Evolutionary conservation across 2,888 invertebrate genomes (phyloP).

Genomic region (Notodonta ziczac): DNA sequence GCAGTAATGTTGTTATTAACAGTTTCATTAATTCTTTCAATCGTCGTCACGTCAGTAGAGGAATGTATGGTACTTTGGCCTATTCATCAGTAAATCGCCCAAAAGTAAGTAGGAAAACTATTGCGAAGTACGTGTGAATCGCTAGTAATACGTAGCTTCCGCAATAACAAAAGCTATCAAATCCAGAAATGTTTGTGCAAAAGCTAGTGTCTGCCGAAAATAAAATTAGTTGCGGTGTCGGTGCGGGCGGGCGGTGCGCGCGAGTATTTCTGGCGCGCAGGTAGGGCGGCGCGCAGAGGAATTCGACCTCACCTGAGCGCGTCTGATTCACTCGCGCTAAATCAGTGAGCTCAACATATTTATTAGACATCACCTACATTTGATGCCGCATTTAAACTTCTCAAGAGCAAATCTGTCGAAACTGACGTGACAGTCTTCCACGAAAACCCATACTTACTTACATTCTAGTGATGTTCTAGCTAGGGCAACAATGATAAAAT

Average conservation of each 20-base stretch:
- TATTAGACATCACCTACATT: slow-evolving; percentile 62
- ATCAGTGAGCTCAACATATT: slow-evolving; percentile 74
- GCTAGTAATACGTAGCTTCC: slow-evolving; percentile 23
- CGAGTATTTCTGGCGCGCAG: slow-evolving; percentile 81
- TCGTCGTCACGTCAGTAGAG: no score
- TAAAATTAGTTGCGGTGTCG: slow-evolving; percentile 55
- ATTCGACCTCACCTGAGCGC: slow-evolving; percentile 82
- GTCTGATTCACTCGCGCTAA: slow-evolving; percentile 80
- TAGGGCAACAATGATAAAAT: slow-evolving; percentile 29
- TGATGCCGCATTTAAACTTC: slow-evolving; percentile 48
- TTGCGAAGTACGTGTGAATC: slow-evolving; percentile 12
- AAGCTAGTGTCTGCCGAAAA: slow-evolving; percentile 57
- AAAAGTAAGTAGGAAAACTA: no score
- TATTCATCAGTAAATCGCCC: no score
- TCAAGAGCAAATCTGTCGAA: slow-evolving; percentile 33
- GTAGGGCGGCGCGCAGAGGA: slow-evolving; percentile 75
- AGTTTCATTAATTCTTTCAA: neutral
- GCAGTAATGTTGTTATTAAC: neutral
- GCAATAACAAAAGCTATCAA: slow-evolving; percentile 50
- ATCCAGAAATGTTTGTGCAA: slow-evolving; percentile 51
- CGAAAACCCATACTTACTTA: neutral
- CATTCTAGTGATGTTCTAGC: slow-evolving; percentile 9
- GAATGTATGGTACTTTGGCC: no score
- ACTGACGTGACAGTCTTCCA: slow-evolving; percentile 11
- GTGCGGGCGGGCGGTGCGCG: slow-evolving; percentile 63